These are phyloP conservation scores for Pangasianodon gigas DNA, from an alignment of 2,113 vertebrate species.

Conservation along the genomic window DNA sequence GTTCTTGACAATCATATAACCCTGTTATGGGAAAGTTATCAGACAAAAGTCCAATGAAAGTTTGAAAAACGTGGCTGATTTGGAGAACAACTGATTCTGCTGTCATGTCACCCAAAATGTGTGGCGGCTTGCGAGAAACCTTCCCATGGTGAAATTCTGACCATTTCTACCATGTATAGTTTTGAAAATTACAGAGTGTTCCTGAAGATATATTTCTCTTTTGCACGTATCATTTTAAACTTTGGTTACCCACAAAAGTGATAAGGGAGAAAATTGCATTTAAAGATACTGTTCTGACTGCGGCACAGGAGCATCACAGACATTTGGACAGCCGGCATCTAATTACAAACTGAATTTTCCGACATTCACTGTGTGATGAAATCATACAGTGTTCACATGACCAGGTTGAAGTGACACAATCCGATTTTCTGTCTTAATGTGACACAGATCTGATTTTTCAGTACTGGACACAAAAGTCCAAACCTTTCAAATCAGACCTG, in stretches of 20 bases:
- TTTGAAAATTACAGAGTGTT: not conserved
- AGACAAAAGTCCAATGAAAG: not conserved
- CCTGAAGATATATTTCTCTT: not conserved
- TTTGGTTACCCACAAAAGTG: not conserved
- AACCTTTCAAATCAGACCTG: not conserved
- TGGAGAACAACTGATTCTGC: not conserved
- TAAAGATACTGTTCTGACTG: not conserved
- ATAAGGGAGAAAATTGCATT: not conserved
- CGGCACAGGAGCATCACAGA: not conserved
- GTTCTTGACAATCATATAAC: not conserved
- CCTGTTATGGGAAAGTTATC: not conserved
- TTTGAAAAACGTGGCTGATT: not conserved
- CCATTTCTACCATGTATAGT: not conserved
- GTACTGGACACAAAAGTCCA: not conserved
- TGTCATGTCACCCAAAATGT: not conserved
- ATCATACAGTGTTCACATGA: not conserved
- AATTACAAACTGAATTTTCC: not conserved
- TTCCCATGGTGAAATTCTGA: not conserved
- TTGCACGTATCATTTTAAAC: not conserved
- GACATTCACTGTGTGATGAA: not conserved
- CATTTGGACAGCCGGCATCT: not conserved
- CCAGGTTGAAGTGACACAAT: not conserved
- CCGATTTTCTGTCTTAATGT: not conserved
- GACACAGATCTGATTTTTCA: not conserved
- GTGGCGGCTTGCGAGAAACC: not conserved